Evolutionary conservation across 2,888 invertebrate genomes (phyloP).

Genomic region (Seladonia tumulorum): DNA sequence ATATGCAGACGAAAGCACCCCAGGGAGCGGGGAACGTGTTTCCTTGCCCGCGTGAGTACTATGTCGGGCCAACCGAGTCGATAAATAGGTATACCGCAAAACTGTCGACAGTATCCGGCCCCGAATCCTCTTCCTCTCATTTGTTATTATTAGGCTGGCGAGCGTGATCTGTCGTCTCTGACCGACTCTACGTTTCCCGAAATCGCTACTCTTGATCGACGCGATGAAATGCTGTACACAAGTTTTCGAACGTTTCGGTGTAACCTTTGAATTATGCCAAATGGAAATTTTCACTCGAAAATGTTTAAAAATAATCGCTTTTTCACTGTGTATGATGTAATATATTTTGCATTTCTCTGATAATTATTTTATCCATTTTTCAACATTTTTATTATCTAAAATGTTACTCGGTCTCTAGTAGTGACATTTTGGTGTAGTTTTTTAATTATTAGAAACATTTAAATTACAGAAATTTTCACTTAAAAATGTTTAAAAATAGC

Average conservation of each 20-base stretch:
- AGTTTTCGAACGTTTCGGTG: neutral
- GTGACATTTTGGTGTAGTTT: too few relatives aligned
- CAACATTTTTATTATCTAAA: neutral
- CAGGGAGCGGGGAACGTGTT: conserved; percentile 55
- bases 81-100: conserved; percentile 48
- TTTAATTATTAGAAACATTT: neutral
- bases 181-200: neutral
- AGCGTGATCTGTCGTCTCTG: neutral
- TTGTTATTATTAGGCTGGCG: conserved; percentile 23
- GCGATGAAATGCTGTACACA: neutral
- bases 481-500: neutral
- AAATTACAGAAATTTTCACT: neutral
- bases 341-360: neutral
- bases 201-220: neutral
- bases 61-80: conserved; percentile 33
- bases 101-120: conserved; percentile 29
- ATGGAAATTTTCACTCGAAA: neutral
- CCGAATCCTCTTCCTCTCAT: conserved; percentile 11
- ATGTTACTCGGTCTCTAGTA: too few relatives aligned
- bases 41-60: conserved; percentile 30
- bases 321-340: too few relatives aligned
- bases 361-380: neutral
- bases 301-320: neutral
- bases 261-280: neutral
- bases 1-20: conserved; percentile 63